phyloP scores from a whole-genome alignment of 1,140 invertebrate genomes.

The Aporrectodea caliginosa region DNA sequence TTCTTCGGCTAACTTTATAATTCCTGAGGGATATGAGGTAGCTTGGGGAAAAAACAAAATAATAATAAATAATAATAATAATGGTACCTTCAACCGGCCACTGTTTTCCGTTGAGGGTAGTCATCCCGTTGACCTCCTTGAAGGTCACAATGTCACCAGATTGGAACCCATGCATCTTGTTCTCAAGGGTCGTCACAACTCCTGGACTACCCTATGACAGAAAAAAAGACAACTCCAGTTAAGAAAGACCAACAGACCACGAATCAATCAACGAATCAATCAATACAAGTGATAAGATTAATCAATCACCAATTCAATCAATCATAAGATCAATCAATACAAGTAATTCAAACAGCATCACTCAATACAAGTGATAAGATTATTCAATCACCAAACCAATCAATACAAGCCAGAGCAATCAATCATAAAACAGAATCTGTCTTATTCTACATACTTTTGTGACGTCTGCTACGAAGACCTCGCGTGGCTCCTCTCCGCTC shows the following conservation, averaged over 20 bases:
- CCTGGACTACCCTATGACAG: conserved; percentile 46
- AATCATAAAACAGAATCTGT: background rate
- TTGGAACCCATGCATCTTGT: conserved; percentile 50
- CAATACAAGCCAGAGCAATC: too few relatives aligned
- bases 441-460: conserved; percentile 44
- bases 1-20: too few relatives aligned
- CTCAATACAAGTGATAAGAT: too few relatives aligned
- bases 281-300: too few relatives aligned
- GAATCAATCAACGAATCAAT: background rate
- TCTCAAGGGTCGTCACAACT: conserved; percentile 49
- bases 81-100: conserved; percentile 50
- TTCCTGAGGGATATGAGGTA: too few relatives aligned
- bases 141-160: conserved; percentile 52
- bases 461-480: conserved; percentile 50
- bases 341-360: too few relatives aligned
- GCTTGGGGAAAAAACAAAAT: too few relatives aligned
- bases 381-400: too few relatives aligned
- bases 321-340: too few relatives aligned
- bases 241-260: conserved; percentile 19
- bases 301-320: too few relatives aligned
- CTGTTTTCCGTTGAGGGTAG: conserved; percentile 45
- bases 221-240: conserved; percentile 11
- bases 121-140: conserved; percentile 54
- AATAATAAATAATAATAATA: too few relatives aligned
- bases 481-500: conserved; percentile 53